Conservation (phyloP, 2,888 invertebrate species). For the Callyntrura sp. region DNA sequence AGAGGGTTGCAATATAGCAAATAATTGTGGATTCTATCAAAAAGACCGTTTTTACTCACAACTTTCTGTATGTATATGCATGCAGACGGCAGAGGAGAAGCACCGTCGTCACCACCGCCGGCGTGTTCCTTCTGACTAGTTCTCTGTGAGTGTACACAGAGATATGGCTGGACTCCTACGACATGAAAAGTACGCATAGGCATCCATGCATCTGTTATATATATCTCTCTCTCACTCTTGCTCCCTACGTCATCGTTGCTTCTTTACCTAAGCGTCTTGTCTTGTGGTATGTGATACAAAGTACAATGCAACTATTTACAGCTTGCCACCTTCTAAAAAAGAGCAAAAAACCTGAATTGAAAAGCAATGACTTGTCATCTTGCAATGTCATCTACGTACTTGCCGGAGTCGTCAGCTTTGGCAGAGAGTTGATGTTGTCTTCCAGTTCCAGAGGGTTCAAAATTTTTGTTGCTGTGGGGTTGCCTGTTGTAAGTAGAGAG, state of each 20-base stretch:
- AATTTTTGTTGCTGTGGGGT: neutral
- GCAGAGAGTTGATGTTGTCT: neutral
- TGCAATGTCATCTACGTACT: neutral
- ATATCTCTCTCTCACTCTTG: neutral
- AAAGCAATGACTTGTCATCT: conserved; percentile 2
- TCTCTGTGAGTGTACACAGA: neutral
- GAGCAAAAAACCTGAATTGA: conserved; percentile 1
- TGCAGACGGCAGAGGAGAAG: neutral
- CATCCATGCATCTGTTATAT: neutral
- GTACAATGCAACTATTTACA: neutral
- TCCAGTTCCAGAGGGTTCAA: neutral
- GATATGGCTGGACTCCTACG: neutral
- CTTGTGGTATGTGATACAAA: neutral
- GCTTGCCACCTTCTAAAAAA: neutral
- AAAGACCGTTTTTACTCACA: conserved; percentile 20
- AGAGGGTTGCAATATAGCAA: neutral
- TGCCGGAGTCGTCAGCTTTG: neutral
- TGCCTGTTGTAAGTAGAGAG: too few relatives aligned
- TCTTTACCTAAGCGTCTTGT: neutral
- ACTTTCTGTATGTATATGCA: neutral
- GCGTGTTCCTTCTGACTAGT: too few relatives aligned
- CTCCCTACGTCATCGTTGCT: conserved; percentile 23
- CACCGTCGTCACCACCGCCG: neutral
- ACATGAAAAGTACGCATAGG: conserved; percentile 9
- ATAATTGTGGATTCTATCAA: conserved; percentile 1